Base-by-base conservation (phyloP, 2,888 invertebrate species). In the Aphodius sticticus region DNA sequence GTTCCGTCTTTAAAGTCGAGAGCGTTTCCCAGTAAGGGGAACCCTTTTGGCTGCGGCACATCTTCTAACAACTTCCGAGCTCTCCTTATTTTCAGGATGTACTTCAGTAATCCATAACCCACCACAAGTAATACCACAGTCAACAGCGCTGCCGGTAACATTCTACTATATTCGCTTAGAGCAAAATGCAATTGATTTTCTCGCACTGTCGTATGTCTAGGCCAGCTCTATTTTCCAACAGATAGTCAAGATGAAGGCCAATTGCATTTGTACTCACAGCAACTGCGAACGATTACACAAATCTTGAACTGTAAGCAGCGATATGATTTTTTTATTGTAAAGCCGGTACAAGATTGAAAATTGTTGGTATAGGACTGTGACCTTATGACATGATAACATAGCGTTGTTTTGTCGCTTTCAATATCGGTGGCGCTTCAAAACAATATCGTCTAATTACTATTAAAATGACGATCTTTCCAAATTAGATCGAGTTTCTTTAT, bases 11-110 rank as follows among this genome's bases (percentile, higher is more conserved):
- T 15, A 36, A 74, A 74, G 35, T 74, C 74, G 1, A 74, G 35
- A 6, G 74, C 37, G 37, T 74, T 74, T 9, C 74, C 74, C 74
- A 74, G 26, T 35, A 74, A 35, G 35, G 74, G 74, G 16, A 74
- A 0, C 9, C 74, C 74, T 74, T 74, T 74, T n/a, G 74, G 74
- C n/a, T n/a, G 16, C 6, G 74, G 74, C 16, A 74, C 36, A 35
- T 74, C n/a, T 36, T 74, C 74, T 3, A 74, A 7, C 14, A 74
- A 9, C n/a, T 74, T 74, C 26, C 26, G 6, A n/a, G 37, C 37
- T 37, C 74, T 74, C n/a, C 74, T 74, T 7, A 36, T 16, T 74
- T 74, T 74, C 74, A 74, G 37, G 37, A 36, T 15, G 35, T 36
- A 36, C n/a, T 74, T 74, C 16, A 74, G 36, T 7, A 74, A 36